Conservation (phyloP, 2,888 invertebrate species). For the Meandrusa payeni region DNA sequence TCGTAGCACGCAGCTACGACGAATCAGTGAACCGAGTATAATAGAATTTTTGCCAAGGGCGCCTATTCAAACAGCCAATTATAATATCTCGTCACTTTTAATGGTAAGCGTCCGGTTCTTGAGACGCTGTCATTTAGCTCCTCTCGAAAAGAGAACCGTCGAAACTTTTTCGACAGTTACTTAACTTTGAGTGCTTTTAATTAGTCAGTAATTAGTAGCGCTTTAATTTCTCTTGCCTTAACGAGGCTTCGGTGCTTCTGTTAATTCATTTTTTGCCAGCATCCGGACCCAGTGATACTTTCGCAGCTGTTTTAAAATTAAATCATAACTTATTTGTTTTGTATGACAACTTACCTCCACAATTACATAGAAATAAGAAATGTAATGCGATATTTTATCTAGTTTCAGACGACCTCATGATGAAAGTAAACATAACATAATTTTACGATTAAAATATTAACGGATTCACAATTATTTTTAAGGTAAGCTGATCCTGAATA, state of each 20-base stretch:
- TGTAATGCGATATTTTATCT: too few relatives aligned
- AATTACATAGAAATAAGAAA: too few relatives aligned
- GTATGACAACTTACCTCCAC: too few relatives aligned
- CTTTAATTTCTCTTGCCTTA: slow-evolving; percentile 33
- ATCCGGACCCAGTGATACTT: slow-evolving; percentile 2
- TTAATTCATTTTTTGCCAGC: slow-evolving; percentile 25
- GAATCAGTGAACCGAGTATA: too few relatives aligned
- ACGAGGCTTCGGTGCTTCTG: slow-evolving; percentile 27
- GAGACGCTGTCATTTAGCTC: slow-evolving; percentile 17
- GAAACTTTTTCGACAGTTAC: slow-evolving; percentile 35
- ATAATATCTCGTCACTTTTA: slow-evolving; percentile 9
- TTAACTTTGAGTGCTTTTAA: slow-evolving; percentile 36
- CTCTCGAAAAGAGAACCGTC: slow-evolving; percentile 24
- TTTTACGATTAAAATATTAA: too few relatives aligned
- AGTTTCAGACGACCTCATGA: too few relatives aligned
- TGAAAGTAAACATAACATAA: too few relatives aligned
- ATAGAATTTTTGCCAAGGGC: background rate
- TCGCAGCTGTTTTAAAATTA: background rate
- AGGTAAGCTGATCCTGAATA: too few relatives aligned
- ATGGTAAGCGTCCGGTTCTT: background rate
- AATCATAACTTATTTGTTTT: background rate
- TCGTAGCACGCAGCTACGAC: too few relatives aligned
- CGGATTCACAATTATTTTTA: too few relatives aligned
- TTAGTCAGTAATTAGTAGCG: slow-evolving; percentile 34
- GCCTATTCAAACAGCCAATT: slow-evolving; percentile 1